Percentiles rank a stretch among this genome's conserved stretches.
phyloP scores from a whole-genome alignment of 2,113 vertebrate species.

The Sula dactylatra region DNA sequence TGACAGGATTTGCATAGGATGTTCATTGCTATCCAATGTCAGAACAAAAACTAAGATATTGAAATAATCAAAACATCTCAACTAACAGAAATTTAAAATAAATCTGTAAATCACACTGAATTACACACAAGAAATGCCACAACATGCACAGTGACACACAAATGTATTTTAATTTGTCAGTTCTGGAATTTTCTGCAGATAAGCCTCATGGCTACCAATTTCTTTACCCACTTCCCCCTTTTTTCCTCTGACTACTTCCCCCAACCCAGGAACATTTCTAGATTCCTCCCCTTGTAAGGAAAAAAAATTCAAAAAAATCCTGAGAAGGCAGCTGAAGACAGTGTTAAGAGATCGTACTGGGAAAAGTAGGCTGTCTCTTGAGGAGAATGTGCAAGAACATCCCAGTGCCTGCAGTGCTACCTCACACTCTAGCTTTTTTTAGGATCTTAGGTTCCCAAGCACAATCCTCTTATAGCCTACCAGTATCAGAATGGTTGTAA shows the following conservation, averaged over 20 bases:
- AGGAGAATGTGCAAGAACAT: fast-evolving
- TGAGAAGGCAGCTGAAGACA: background rate
- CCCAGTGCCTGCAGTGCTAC: background rate
- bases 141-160: background rate
- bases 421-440: background rate
- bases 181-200: background rate
- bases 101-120: background rate
- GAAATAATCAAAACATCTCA: background rate
- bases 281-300: background rate
- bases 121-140: background rate
- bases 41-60: background rate
- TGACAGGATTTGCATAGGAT: background rate
- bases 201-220: background rate
- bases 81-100: background rate
- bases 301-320: background rate
- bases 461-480: background rate
- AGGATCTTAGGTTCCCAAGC: background rate
- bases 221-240: background rate
- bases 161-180: background rate
- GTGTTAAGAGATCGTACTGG: background rate
- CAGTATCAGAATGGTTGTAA: background rate
- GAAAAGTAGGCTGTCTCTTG: background rate
- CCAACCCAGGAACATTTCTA: background rate
- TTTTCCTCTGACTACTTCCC: background rate
- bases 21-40: background rate